A percentile compares a stretch with the other conserved stretches of the same genome.
Conservation (phyloP, 2,888 invertebrate species). For the Dryocosmus kuriphilus region DNA sequence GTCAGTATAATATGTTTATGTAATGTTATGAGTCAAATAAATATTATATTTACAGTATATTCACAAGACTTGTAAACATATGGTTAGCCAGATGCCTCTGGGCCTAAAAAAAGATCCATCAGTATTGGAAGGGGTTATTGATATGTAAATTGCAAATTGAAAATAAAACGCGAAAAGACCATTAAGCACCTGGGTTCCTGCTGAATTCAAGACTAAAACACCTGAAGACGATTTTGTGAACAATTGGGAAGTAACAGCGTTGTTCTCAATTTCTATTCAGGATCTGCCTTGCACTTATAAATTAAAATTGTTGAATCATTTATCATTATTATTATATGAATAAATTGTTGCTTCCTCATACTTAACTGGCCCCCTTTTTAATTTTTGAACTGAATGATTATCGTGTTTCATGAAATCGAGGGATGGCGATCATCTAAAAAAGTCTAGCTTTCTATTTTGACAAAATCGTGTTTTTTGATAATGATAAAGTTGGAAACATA, state of each 20-base stretch:
- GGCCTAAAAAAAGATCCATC: constrained; percentile 22
- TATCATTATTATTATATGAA: not conserved
- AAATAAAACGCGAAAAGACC: constrained; percentile 31
- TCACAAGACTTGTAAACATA: constrained; percentile 28
- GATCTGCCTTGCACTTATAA: not conserved
- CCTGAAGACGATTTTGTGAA: constrained; percentile 29
- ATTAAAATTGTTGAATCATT: no score
- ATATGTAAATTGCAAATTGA: constrained; percentile 9
- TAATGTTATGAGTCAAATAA: constrained; percentile 38
- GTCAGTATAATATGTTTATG: constrained; percentile 39
- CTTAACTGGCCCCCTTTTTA: constrained; percentile 19
- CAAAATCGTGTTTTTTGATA: not conserved
- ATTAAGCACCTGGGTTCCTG: constrained; percentile 33
- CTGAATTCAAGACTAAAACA: constrained; percentile 29
- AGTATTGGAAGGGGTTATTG: constrained; percentile 18
- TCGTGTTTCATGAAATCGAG: not conserved
- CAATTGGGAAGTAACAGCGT: constrained; percentile 20
- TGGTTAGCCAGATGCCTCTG: constrained; percentile 20
- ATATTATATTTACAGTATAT: constrained; percentile 21
- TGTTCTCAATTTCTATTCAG: constrained; percentile 19
- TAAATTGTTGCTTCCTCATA: constrained; percentile 8
- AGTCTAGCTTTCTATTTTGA: not conserved
- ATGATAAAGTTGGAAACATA: not conserved
- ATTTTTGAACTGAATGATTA: not conserved
- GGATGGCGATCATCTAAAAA: not conserved